These are phyloP conservation scores for Pluvianellus socialis DNA, from an alignment of 2,113 vertebrate genomes.

Conservation along the genomic window DNA sequence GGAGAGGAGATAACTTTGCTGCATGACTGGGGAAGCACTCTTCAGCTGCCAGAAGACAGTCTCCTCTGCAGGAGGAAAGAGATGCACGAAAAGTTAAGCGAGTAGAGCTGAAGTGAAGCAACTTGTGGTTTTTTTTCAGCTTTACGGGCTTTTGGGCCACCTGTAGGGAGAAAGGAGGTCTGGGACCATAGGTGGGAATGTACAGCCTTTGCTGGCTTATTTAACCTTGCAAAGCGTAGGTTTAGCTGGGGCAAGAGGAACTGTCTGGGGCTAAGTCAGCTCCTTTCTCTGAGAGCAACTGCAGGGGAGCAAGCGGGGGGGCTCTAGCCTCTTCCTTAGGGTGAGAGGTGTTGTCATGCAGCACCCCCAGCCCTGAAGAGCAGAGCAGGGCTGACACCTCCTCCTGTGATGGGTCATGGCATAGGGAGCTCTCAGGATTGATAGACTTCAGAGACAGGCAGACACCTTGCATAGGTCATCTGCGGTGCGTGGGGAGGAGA, in stretches of 20 bases:
- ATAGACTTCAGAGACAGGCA: background rate
- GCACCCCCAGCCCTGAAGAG: background rate
- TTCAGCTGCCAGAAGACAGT: background rate
- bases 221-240: background rate
- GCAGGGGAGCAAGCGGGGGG: background rate
- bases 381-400: background rate
- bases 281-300: background rate
- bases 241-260: background rate
- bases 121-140: background rate
- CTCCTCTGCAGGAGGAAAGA: background rate
- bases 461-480: accelerated
- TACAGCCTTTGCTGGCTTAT: background rate
- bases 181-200: background rate
- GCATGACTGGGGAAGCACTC: background rate
- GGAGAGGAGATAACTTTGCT: background rate
- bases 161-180: background rate
- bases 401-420: background rate
- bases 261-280: background rate
- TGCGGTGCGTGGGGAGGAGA: background rate
- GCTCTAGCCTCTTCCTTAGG: background rate
- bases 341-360: background rate
- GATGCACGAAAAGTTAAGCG: background rate
- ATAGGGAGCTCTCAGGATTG: background rate
- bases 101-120: background rate
- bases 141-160: background rate